phyloP scores from a whole-genome alignment of 1,140 invertebrate species.

The Drosophila nigrodunni region DNA sequence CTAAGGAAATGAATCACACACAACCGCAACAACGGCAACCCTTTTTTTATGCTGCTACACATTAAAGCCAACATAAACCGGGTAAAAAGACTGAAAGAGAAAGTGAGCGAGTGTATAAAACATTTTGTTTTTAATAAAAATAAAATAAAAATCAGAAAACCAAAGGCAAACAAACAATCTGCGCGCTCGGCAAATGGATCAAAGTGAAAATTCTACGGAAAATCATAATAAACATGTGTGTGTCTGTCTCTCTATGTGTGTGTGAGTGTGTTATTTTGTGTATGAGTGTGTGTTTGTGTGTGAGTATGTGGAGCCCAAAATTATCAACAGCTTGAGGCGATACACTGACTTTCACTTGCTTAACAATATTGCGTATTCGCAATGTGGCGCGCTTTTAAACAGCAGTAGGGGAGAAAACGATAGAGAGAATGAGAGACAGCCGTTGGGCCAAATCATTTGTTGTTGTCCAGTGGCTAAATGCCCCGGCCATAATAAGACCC shows the following conservation, averaged over 20 bases:
- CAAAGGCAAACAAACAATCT: conserved; percentile 65
- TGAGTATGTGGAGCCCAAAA: conserved; percentile 43
- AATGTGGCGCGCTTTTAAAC: conserved; percentile 55
- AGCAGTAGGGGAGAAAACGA: conserved; percentile 14
- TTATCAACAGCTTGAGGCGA: conserved; percentile 73
- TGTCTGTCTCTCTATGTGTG: conserved; percentile 11
- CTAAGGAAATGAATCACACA: conserved; percentile 25
- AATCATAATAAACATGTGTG: conserved; percentile 40
- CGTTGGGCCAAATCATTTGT: conserved; percentile 71
- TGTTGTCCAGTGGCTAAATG: conserved; percentile 79
- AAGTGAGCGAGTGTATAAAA: conserved; percentile 54
- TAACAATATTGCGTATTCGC: conserved; percentile 72
- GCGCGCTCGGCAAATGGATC: conserved; percentile 63
- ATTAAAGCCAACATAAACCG: neutral
- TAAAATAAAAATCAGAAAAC: conserved; percentile 57
- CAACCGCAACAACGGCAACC: conserved; percentile 21
- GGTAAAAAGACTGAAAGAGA: conserved; percentile 8
- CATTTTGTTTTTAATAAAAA: conserved; percentile 80
- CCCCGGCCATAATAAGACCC: conserved; percentile 48
- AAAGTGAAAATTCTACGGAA: conserved; percentile 67
- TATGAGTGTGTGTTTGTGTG: conserved; percentile 1
- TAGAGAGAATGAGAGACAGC: conserved; percentile 20
- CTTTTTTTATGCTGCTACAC: conserved; percentile 3
- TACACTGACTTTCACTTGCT: conserved; percentile 68
- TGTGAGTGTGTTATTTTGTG: conserved; percentile 31